Evolutionary conservation across 2,888 invertebrate species (phyloP).

Genomic region (Aleiodes alternator): DNA sequence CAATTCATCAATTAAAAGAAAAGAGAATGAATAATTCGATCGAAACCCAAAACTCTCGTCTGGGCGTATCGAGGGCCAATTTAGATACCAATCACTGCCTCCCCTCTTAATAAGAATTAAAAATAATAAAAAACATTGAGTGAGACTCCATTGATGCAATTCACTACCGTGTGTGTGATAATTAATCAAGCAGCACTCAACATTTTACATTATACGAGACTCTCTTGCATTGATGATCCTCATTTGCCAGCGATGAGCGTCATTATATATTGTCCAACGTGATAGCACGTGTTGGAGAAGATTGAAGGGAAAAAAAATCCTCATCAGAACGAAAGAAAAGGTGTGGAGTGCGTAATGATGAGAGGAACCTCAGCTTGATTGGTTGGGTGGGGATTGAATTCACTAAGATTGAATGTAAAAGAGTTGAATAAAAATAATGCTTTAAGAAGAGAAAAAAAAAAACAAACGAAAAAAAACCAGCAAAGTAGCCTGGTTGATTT

Average conservation of each 20-base stretch:
- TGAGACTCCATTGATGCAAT: conserved; percentile 39
- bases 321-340: conserved; percentile 52
- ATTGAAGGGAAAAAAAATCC: conserved; percentile 51
- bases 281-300: conserved; percentile 54
- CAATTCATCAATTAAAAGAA: conserved; percentile 33
- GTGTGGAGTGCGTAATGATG: conserved; percentile 50
- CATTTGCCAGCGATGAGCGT: conserved; percentile 48
- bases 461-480: conserved; percentile 14
- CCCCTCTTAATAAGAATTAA: conserved; percentile 17
- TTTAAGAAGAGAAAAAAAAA: conserved; percentile 13
- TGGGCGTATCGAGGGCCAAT: conserved; percentile 56
- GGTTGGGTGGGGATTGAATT: conserved; percentile 29
- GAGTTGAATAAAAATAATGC: conserved; percentile 1
- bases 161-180: conserved; percentile 62
- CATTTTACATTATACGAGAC: conserved; percentile 32
- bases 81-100: conserved; percentile 65
- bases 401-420: too few species aligned
- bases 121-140: conserved; percentile 56
- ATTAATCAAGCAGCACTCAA: conserved; percentile 62
- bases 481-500: conserved; percentile 24
- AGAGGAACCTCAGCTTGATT: conserved; percentile 47
- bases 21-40: conserved; percentile 45
- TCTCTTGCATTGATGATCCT: conserved; percentile 34
- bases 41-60: conserved; percentile 34
- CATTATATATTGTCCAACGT: conserved; percentile 62